A percentile compares a stretch with the other conserved stretches of the same genome.
phyloP scores from a whole-genome alignment of 1,140 invertebrate species.

The Papilio polyxenes region DNA sequence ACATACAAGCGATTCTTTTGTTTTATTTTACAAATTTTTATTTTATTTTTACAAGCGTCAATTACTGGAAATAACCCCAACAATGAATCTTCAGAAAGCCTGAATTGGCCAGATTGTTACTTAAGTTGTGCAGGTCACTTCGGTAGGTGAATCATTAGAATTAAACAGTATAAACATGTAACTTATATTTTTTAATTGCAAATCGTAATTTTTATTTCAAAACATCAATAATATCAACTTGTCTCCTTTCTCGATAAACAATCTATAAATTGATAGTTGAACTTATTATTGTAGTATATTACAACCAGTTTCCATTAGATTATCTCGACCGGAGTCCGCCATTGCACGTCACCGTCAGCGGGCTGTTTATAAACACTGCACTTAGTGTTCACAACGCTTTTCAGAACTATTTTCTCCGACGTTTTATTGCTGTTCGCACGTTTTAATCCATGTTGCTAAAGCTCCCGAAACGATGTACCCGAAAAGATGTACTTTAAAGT shows the following conservation, averaged over 20 bases:
- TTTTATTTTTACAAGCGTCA: no score
- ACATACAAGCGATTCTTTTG: no score
- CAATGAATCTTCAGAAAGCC: no score
- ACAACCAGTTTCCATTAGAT: constrained; percentile 24
- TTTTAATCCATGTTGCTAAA: constrained; percentile 20
- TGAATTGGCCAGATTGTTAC: no score
- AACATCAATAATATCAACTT: neutral
- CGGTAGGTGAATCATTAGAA: no score
- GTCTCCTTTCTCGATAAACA: neutral
- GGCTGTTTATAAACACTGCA: constrained; percentile 36
- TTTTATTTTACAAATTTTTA: no score
- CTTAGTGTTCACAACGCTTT: constrained; percentile 32
- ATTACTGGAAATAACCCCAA: no score
- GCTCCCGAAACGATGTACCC: constrained; percentile 8
- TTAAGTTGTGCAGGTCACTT: no score
- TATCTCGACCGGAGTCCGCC: constrained; percentile 9
- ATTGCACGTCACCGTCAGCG: constrained; percentile 18
- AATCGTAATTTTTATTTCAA: neutral
- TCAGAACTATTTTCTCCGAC: constrained; percentile 28
- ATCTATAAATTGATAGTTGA: neutral
- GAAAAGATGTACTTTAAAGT: constrained; percentile 16
- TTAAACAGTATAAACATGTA: no score
- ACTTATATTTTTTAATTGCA: no score
- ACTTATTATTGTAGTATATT: constrained; percentile 13
- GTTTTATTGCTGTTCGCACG: constrained; percentile 23